Evolutionary conservation across 37 sponge, comb jelly and placozoan species (phyloP).

Genomic region (Trichoplax adhaerens): DNA sequence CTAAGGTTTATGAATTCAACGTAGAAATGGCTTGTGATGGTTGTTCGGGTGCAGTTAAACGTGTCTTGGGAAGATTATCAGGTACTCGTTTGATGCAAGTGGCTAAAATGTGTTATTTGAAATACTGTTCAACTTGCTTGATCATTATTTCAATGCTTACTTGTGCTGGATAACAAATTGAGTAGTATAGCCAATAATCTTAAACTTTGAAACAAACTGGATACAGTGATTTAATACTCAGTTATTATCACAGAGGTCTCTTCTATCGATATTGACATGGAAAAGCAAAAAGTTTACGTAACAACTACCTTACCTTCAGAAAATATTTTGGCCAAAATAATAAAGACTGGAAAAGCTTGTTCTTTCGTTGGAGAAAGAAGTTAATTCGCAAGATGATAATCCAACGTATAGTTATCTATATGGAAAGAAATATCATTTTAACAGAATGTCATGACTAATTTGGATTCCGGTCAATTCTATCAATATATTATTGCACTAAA

Average conservation of each 20-base stretch:
- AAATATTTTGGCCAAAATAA: constrained; percentile 41
- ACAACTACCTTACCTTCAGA: constrained; percentile 43
- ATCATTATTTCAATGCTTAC: too few relatives aligned
- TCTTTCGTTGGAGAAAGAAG: constrained; percentile 29
- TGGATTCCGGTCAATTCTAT: too few relatives aligned
- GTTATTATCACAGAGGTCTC: neutral
- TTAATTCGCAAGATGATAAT: too few relatives aligned
- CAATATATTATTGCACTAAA: too few relatives aligned
- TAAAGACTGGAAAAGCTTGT: constrained; percentile 78
- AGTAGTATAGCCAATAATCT: neutral
- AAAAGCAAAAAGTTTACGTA: constrained; percentile 51
- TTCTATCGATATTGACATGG: constrained; percentile 28
- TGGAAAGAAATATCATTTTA: too few relatives aligned
- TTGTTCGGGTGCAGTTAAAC: constrained; percentile 69
- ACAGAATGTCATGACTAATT: too few relatives aligned
- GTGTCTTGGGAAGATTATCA: constrained; percentile 40
- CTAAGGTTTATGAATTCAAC: constrained; percentile 45
- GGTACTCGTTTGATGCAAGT: constrained; percentile 5
- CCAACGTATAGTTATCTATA: too few relatives aligned
- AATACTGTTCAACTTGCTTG: too few relatives aligned
- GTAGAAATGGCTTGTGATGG: constrained; percentile 75
- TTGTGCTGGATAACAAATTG: constrained; percentile 2
- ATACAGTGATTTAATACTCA: neutral
- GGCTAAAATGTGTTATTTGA: too few relatives aligned
- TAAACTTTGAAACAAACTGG: neutral